Conservation (phyloP, 1,140 invertebrate species). For the Hydropsyche tenuis region DNA sequence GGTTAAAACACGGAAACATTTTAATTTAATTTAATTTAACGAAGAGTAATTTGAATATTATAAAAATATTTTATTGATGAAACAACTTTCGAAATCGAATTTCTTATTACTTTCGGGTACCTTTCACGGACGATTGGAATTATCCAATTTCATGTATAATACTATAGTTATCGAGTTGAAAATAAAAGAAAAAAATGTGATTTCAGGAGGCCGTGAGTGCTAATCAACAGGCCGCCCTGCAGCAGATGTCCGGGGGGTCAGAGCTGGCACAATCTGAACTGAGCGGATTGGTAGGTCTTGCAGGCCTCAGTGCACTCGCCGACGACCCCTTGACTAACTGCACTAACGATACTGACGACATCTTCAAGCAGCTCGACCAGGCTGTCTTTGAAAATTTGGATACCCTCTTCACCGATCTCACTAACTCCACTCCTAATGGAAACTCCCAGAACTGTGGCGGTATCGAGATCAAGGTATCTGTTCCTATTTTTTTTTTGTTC, state of each 20-base stretch:
- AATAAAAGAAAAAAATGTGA: not conserved
- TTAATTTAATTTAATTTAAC: too few species aligned
- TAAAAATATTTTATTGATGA: too few species aligned
- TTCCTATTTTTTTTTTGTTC: too few species aligned
- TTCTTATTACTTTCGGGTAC: too few species aligned
- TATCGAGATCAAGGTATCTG: constrained; percentile 61
- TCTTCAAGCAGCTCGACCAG: constrained; percentile 74
- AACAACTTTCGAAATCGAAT: too few species aligned
- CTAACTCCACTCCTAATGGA: constrained; percentile 56
- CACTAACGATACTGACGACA: constrained; percentile 69
- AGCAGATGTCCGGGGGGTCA: constrained; percentile 21
- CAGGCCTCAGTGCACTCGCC: constrained; percentile 68
- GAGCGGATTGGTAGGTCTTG: constrained; percentile 15
- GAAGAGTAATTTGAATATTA: too few species aligned
- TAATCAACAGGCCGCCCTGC: constrained; percentile 57
- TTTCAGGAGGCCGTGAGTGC: constrained; percentile 59
- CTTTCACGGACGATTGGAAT: too few species aligned
- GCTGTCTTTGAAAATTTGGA: constrained; percentile 64
- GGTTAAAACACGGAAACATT: too few species aligned
- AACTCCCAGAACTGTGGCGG: constrained; percentile 44
- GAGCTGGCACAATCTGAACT: constrained; percentile 26
- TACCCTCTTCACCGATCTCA: constrained; percentile 61
- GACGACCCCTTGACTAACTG: constrained; percentile 62
- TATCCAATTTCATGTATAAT: too few species aligned
- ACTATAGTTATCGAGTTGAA: too few species aligned